Base-by-base conservation (phyloP, 2,888 invertebrate genomes). In the Eucera pruinosa region DNA sequence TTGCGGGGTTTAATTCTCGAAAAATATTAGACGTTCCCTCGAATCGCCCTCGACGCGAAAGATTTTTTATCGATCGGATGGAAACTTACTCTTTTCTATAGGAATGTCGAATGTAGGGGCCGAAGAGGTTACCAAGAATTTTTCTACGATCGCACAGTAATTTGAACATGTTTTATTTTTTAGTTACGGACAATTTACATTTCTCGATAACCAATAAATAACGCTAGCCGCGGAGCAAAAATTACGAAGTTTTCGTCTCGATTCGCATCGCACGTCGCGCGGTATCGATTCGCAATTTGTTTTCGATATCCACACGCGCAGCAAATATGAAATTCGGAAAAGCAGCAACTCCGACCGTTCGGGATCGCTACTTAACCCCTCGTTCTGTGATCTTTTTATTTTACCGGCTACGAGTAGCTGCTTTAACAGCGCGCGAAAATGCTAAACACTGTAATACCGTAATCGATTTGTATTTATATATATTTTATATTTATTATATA, bases 131-230 rank as follows among this genome's bases (percentile, higher is more conserved):
- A 20, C 13, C 7, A 36, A 48, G 4, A 64, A 48, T 52, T 39
- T 33, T 47, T 57, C 15, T 79, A 13, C 25, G 33, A 25, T 3
- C 25, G 2, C 11, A 67, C 3, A 27, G 13, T n/a, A n/a, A n/a
- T 47, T 11, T 74, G 25, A 70, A 75, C 75, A 81, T 81, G 23
- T 18, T 66, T 75, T 11, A 23, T n/a, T 2, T 39, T n/a, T n/a
- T 13, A 6, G 6, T 47, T n/a, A 58, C 52, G 7, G 23, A 27
- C 9, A 65, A 75, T 75, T 76, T 75, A 47, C 13, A 45, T 70
- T 54, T 47, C 15, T 30, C 20, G 2, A 36, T 43, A 58, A 45
- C 2, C 36, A 36, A 18, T 7, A 54, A 20, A n/a, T 0, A 23
- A 30, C 15, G 27, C 43, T 55, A 69, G 57, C 47, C 25, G 13